A percentile compares a stretch with the other conserved stretches of the same genome.
Evolutionary conservation across 1,140 invertebrate species (phyloP).

Genomic region (Oreohelix idahoensis): DNA sequence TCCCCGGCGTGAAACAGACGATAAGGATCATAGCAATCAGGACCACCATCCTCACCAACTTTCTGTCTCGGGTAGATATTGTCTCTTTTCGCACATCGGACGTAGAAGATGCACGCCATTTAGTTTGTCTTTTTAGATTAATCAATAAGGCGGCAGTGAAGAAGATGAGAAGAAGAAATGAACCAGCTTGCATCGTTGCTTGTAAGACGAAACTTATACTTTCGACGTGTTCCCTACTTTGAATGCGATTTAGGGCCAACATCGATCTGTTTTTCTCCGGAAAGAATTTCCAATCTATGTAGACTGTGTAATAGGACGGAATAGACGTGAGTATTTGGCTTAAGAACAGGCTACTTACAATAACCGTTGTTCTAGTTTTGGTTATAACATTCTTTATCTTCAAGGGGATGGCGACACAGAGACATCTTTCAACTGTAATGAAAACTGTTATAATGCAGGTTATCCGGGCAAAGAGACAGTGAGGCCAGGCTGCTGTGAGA

Average conservation of each 20-base stretch:
- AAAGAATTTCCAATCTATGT: too few relatives aligned
- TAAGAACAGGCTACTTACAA: too few relatives aligned
- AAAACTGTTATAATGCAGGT: constrained; percentile 15
- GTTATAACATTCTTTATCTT: too few relatives aligned
- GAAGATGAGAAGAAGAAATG: neutral
- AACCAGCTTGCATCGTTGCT: neutral
- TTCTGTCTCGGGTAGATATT: neutral
- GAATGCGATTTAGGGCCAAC: neutral
- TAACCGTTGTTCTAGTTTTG: too few relatives aligned
- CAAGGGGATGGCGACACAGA: too few relatives aligned
- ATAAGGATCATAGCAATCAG: neutral
- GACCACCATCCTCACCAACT: neutral
- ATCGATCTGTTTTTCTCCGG: neutral
- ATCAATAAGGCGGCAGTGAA: neutral
- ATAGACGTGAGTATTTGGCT: neutral
- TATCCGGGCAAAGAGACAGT: neutral
- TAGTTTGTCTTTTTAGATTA: neutral
- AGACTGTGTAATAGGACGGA: neutral
- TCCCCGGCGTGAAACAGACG: constrained; percentile 6
- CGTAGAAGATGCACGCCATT: neutral
- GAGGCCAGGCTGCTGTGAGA: neutral
- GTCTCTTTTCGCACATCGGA: neutral
- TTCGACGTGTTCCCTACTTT: neutral
- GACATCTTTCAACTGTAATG: neutral
- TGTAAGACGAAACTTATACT: neutral